phyloP scores from a whole-genome alignment of 92 coral and sea anemone genomes.

The Paragorgia papillata region DNA sequence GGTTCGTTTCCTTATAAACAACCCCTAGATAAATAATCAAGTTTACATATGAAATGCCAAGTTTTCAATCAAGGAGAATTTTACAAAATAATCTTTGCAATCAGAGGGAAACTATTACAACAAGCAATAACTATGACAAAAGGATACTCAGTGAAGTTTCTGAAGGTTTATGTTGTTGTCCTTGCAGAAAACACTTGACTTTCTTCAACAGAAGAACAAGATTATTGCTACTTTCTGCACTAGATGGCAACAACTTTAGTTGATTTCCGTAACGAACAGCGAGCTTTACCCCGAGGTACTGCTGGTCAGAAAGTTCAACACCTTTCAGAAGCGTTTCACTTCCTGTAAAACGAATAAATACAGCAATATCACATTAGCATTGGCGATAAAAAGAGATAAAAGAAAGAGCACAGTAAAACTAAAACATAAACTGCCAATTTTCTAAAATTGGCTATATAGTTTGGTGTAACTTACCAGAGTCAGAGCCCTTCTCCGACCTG shows the following conservation, averaged over 20 bases:
- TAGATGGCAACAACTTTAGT: slow-evolving; percentile 82
- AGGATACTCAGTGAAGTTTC: slow-evolving; percentile 93
- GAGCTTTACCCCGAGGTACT: slow-evolving; percentile 85
- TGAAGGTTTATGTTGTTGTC: slow-evolving; percentile 77
- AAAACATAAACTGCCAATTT: not conserved
- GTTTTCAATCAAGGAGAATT: too few relatives aligned
- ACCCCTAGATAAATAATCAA: too few relatives aligned
- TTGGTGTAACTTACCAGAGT: too few relatives aligned
- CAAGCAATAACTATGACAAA: not conserved
- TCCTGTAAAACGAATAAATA: slow-evolving; percentile 54
- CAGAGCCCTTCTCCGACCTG: too few relatives aligned
- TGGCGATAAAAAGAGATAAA: not conserved
- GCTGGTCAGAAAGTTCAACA: slow-evolving; percentile 80
- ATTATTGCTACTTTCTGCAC: slow-evolving; percentile 78
- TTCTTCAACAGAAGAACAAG: slow-evolving; percentile 81
- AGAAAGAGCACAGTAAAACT: too few relatives aligned
- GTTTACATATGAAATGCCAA: too few relatives aligned
- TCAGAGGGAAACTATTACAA: too few relatives aligned
- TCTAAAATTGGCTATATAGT: not conserved
- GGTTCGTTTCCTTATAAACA: too few relatives aligned
- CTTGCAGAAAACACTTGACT: slow-evolving; percentile 91
- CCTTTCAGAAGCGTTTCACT: slow-evolving; percentile 92
- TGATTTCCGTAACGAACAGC: slow-evolving; percentile 90
- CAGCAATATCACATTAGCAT: not conserved
- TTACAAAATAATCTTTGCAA: too few relatives aligned